Base-by-base conservation (phyloP, 2,113 vertebrate genomes). In the Seriola aureovittata region DNA sequence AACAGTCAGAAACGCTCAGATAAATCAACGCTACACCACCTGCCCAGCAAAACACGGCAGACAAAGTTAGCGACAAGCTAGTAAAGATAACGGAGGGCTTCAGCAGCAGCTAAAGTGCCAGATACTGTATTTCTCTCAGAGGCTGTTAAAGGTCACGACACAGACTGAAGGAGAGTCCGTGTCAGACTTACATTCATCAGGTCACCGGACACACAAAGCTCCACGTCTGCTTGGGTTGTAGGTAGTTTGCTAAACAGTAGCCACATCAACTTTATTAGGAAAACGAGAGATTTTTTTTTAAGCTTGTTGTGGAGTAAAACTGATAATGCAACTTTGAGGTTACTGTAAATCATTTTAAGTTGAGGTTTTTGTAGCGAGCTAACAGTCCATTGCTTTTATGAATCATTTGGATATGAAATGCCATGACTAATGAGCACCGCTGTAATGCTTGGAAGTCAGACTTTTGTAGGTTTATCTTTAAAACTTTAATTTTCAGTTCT, bases 161-260 rank as follows among this genome's bases (percentile, higher is more conserved):
- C 21, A 12, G 58, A 71, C 8, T 52, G 23, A 57, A 13, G n/a
- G 8, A 25, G n/a, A 25, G 11, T 13, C 11, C 2, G 5, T 25
- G 1, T 25, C 42, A 70, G 34, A 42, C 7, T 62, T 71, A 71
- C 59, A 80, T 80, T 80, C 78, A 80, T 65, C 60, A 57, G 59
- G 60, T 65, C 78, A 57, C 25, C 59, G 72, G 25, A 64, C 36
- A 55, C 48, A 50, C 55, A 54, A 29, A 11, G 29, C 67, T 55
- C 36, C 34, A n/a, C 1, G 6, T 78, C 54, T 46, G 25, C 54
- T 29, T 32, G 21, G 55, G 40, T n/a, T 62, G n/a, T 57, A 55
- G 8, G 52, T 57, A 57, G 54, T 25, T 57, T 12, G 54, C 16
- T 44, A 44, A 42, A 23, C 36, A 8, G n/a, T 32, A n/a, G 46